Percentiles rank a stretch among this genome's conserved stretches.
Evolutionary conservation across 2,113 vertebrate species (phyloP).

Genomic region (Echinops telfairi): DNA sequence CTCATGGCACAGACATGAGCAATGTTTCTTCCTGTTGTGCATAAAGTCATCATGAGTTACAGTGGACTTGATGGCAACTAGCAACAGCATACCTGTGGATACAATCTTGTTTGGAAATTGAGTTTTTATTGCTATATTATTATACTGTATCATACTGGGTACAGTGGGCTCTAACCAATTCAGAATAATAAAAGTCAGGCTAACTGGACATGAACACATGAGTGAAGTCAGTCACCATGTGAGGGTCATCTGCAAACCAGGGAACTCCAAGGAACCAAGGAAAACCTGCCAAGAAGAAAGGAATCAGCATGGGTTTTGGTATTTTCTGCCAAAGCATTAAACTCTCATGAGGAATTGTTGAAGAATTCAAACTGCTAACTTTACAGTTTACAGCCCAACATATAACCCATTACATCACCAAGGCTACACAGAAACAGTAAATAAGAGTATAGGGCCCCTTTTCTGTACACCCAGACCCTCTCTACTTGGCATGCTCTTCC

Average conservation of each 20-base stretch:
- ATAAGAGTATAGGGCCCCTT: not conserved
- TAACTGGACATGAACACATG: not conserved
- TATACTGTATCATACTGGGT: not conserved
- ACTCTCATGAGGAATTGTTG: no score
- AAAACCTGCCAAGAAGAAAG: not conserved
- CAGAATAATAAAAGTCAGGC: not conserved
- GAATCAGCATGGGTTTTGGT: not conserved
- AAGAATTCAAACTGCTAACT: no score
- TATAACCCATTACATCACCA: no score
- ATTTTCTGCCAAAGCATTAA: not conserved
- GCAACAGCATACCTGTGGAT: not conserved
- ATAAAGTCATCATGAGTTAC: not conserved
- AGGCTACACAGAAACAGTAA: not conserved
- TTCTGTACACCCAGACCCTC: no score
- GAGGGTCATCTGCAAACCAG: not conserved
- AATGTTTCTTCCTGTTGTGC: not conserved
- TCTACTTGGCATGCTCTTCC: slow-evolving; percentile 55
- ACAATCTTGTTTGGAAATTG: not conserved
- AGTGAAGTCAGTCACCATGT: not conserved
- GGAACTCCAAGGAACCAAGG: not conserved
- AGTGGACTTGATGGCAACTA: not conserved
- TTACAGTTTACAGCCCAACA: no score
- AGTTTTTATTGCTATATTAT: not conserved
- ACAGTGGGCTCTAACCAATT: not conserved
- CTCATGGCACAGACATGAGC: no score